Evolutionary conservation across 2,113 vertebrate species (phyloP), one percentile per base, ranked within the genome.

Genomic region (Oncorhynchus masou): DNA sequence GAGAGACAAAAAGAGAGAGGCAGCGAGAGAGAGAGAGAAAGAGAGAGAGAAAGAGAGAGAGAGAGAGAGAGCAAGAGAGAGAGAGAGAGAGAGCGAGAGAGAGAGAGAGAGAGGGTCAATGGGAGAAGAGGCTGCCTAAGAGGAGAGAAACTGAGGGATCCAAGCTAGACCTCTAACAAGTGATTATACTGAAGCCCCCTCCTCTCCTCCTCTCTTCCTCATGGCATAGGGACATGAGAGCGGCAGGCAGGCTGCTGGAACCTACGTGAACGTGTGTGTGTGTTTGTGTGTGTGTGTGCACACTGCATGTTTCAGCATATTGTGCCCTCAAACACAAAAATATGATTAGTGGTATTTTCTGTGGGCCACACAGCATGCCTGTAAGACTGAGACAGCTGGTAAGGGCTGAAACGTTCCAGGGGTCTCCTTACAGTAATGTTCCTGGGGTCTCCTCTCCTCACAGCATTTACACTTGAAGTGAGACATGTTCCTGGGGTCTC

Each of bases 251-350:
- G 87, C 88, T 84, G 59, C 27, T 39, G 68, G 19, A 62, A 16
- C n/a, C 59, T 39, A 29, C 34, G 31, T 49, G 75, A 78, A 77
- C 81, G 70, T 85, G 83, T 66, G 57, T 73, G 70, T 78, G 71
- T 83, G 81, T 75, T 76, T 34, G 34, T 34, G 6, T 34, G 34
- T 34, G 34, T 34, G 34, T 34, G 34, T 88, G 82, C 86, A 88
- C 88, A 85, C 91, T 90, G 90, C 88, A 80, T 90, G 85, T 90
- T 94, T 85, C 89, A 91, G 91, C 91, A 93, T 91, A 92, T 92
- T 91, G 91, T 92, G 91, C 91, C 92, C 91, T 90, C 81, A 86
- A 92, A 94, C 92, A 92, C 91, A 91, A 92, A 93, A 91, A 91
- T 89, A 92, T 92, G 91, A 93, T 93, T 93, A 94, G 90, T 89